Conservation (phyloP, 2,797 vertebrate genomes). For the Lagothrix lagotricha region DNA sequence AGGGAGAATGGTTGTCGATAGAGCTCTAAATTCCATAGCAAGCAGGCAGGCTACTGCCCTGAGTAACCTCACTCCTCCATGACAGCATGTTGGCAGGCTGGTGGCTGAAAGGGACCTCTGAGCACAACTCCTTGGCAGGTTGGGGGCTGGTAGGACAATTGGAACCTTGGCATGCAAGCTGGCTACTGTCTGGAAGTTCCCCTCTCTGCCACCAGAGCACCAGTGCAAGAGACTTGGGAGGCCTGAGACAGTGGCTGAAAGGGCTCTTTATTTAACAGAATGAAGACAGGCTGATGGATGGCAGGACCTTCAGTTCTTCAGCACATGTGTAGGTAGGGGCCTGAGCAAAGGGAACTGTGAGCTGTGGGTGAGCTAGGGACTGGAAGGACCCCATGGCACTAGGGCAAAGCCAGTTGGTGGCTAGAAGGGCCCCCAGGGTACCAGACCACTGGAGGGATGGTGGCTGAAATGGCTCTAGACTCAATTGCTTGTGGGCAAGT, state of each 20-base stretch:
- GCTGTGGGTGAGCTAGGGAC: not conserved
- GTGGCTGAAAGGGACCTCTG: not conserved
- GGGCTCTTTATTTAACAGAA: not conserved
- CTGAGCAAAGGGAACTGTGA: not conserved
- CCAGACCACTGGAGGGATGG: not conserved
- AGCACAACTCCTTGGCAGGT: not conserved
- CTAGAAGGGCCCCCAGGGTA: not conserved
- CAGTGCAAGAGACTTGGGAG: not conserved
- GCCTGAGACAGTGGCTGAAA: not conserved
- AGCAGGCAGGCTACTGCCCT: not conserved
- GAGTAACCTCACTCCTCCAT: not conserved
- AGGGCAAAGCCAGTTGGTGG: not conserved
- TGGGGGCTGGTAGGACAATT: not conserved
- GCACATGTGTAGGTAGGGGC: not conserved
- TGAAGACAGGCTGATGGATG: not conserved
- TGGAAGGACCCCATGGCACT: not conserved
- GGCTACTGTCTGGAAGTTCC: not conserved
- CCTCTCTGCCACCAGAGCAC: not conserved
- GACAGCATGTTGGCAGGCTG: not conserved
- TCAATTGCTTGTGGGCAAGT: not conserved
- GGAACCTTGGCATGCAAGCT: not conserved
- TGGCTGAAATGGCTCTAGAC: not conserved
- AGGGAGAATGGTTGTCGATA: not conserved
- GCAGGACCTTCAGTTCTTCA: not conserved
- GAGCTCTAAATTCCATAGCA: not conserved